Conservation (phyloP, 2,113 vertebrate species). For the Heteronetta atricapilla region DNA sequence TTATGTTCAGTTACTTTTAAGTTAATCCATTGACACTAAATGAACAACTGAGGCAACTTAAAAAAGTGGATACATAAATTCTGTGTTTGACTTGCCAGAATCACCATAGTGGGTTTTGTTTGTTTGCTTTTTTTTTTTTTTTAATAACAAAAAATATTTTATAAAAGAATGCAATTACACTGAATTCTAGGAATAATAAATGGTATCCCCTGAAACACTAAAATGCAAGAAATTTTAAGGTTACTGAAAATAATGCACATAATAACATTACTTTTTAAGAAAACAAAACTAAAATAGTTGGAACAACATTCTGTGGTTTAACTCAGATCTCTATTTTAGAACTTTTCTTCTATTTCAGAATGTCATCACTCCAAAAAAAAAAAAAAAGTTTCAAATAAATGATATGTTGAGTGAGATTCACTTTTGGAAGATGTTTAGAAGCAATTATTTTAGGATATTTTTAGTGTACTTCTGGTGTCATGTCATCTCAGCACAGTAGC, state of each 20-base stretch:
- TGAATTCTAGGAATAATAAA: neutral
- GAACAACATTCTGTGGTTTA: neutral
- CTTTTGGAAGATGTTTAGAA: neutral
- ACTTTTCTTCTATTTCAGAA: neutral
- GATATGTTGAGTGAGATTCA: neutral
- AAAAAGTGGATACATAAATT: neutral
- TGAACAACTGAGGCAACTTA: neutral
- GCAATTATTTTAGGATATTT: neutral
- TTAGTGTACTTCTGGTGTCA: neutral
- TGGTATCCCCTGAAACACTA: neutral
- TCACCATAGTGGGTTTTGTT: neutral
- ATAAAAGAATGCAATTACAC: neutral
- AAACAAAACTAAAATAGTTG: neutral
- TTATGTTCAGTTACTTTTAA: neutral
- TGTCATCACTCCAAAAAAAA: neutral
- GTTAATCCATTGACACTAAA: neutral
- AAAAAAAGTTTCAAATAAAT: neutral
- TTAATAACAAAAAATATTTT: neutral
- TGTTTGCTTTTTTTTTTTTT: neutral
- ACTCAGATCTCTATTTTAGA: neutral
- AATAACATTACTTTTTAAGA: neutral
- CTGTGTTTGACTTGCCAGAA: neutral
- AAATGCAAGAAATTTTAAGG: neutral
- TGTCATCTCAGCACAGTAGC: neutral
- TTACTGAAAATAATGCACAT: neutral